Conservation (phyloP, 2,888 invertebrate genomes). For the Synergus japonicus region DNA sequence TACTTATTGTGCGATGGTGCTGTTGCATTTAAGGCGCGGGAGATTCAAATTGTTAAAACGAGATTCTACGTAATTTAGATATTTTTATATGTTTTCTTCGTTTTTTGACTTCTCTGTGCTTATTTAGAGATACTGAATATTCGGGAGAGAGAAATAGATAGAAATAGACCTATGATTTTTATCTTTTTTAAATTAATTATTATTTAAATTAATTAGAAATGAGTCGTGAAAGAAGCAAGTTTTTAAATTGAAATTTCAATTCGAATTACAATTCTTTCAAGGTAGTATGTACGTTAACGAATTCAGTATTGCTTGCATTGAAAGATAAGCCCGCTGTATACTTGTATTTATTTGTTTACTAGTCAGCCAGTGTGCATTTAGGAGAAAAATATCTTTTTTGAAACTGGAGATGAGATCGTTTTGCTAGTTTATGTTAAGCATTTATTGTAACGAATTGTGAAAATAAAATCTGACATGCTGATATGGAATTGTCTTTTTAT, state of each 20-base stretch:
- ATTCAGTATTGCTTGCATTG: conserved; percentile 38
- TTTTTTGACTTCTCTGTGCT: not conserved
- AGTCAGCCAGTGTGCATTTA: conserved; percentile 59
- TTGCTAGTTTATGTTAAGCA: not conserved
- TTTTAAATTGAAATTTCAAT: not conserved
- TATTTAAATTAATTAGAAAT: not conserved
- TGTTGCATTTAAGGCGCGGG: not conserved
- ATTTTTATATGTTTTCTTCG: not conserved
- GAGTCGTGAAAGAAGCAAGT: not conserved
- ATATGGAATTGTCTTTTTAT: not conserved
- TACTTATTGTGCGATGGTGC: too few species aligned
- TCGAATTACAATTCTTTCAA: not conserved
- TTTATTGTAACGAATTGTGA: conserved; percentile 19
- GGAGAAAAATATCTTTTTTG: not conserved
- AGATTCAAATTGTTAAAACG: conserved; percentile 13
- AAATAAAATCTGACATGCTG: conserved; percentile 12
- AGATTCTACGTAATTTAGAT: not conserved
- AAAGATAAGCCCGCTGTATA: conserved; percentile 33
- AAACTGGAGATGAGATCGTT: not conserved
- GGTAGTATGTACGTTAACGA: not conserved
- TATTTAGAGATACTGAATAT: not conserved
- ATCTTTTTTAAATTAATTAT: too few species aligned
- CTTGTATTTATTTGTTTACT: conserved; percentile 47
- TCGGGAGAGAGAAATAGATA: conserved; percentile 8
- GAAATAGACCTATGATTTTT: not conserved